These are phyloP conservation scores for Butorides virescens DNA, from an alignment of 2,113 vertebrate species.

Conservation along the genomic window DNA sequence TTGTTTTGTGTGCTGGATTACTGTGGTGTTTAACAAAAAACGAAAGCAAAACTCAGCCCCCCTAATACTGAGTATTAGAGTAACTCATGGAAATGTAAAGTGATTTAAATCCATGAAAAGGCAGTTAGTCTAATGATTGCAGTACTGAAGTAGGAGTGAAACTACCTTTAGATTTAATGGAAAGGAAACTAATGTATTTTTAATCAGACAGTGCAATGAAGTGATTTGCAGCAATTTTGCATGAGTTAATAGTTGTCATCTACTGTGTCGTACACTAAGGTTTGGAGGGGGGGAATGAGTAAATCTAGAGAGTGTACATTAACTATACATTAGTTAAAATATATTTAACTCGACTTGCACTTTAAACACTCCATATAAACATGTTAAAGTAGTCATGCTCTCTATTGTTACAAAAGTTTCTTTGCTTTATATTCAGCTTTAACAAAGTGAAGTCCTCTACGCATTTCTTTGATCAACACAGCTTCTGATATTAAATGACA, in stretches of 20 bases:
- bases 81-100: not conserved
- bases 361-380: not conserved
- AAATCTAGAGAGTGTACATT: not conserved
- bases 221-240: not conserved
- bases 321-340: not conserved
- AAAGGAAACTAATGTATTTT: not conserved
- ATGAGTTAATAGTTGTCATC: not conserved
- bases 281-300: accelerated
- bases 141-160: not conserved
- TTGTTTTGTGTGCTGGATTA: not conserved
- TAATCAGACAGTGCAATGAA: not conserved
- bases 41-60: not conserved
- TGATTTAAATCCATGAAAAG: not conserved
- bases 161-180: not conserved
- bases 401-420: not conserved
- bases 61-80: not conserved
- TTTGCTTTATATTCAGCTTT: not conserved
- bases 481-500: not conserved
- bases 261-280: not conserved
- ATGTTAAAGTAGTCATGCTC: not conserved
- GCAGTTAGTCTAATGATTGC: not conserved
- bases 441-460: not conserved
- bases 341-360: not conserved
- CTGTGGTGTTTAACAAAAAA: not conserved
- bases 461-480: not conserved